Percentiles rank a stretch among this genome's conserved stretches.
Conservation (phyloP, 2,888 invertebrate species). For the Baccha elongata region DNA sequence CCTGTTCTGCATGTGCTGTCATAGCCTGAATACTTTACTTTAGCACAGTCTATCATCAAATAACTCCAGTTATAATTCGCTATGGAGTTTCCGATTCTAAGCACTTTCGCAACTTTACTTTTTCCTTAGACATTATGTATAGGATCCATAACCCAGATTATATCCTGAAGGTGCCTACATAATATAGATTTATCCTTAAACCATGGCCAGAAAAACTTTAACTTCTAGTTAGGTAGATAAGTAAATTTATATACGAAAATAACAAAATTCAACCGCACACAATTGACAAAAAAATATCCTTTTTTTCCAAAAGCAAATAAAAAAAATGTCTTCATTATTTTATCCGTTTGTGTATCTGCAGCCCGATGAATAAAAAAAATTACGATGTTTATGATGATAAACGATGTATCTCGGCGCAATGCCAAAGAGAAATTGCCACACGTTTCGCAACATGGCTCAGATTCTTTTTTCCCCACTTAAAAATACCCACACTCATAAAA, state of each 20-base stretch:
- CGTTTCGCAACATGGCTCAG: conserved; percentile 62
- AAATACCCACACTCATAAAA: conserved; percentile 4
- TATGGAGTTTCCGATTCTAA: too few species aligned
- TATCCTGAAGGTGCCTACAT: too few species aligned
- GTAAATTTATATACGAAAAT: too few species aligned
- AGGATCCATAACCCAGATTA: too few species aligned
- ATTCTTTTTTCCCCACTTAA: conserved; percentile 55
- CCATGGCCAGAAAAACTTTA: not conserved
- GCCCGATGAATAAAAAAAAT: conserved; percentile 26
- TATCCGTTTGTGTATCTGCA: conserved; percentile 26
- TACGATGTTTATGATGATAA: conserved; percentile 37
- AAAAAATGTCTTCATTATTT: conserved; percentile 10
- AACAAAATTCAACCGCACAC: conserved; percentile 21
- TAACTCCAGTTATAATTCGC: too few species aligned
- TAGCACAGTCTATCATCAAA: too few species aligned
- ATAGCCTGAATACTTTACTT: too few species aligned
- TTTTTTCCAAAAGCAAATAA: not conserved
- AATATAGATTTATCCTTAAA: too few species aligned
- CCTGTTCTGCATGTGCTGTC: too few species aligned
- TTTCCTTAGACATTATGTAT: too few species aligned
- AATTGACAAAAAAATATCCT: conserved; percentile 21
- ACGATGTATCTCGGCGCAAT: conserved; percentile 62
- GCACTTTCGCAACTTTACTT: too few species aligned
- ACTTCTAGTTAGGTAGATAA: too few species aligned
- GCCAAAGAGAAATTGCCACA: conserved; percentile 65